Conservation (phyloP, 2,888 invertebrate genomes). For the Fissipunctia ypsillon region DNA sequence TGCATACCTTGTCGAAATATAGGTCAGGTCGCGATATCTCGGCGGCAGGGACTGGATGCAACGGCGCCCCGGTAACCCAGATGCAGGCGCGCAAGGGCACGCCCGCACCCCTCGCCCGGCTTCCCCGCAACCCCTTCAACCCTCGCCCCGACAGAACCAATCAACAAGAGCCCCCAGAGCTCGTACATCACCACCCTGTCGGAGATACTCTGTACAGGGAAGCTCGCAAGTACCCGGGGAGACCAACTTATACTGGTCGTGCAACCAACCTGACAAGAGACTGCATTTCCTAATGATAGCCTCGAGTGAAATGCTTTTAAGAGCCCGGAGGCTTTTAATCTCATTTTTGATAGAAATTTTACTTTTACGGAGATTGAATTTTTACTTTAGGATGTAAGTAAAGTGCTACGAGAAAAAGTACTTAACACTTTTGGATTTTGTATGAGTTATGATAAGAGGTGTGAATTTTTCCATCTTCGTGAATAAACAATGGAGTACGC, state of each 20-base stretch:
- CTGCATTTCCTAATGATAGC: conserved; percentile 69
- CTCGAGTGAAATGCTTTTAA: conserved; percentile 60
- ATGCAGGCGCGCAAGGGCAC: conserved; percentile 80
- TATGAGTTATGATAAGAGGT: conserved; percentile 12
- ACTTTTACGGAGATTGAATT: conserved; percentile 29
- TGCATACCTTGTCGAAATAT: conserved; percentile 76
- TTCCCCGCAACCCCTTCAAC: conserved; percentile 62
- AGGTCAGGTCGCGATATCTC: conserved; percentile 83
- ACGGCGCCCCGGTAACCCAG: conserved; percentile 83
- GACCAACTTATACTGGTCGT: conserved; percentile 45
- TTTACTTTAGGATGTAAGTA: conserved; percentile 23
- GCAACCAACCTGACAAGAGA: conserved; percentile 56
- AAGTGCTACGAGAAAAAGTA: conserved; percentile 42
- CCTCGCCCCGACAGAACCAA: conserved; percentile 58
- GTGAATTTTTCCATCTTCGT: conserved; percentile 31
- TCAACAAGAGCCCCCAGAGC: conserved; percentile 63
- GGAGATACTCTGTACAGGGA: conserved; percentile 30
- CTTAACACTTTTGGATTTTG: conserved; percentile 37
- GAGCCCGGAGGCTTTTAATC: conserved; percentile 50
- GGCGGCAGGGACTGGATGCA: conserved; percentile 78
- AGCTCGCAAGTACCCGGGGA: conserved; percentile 27
- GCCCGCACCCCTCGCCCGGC: conserved; percentile 66
- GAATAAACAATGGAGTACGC: conserved; percentile 25
- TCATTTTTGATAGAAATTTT: conserved; percentile 33
- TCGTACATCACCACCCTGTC: conserved; percentile 48